Percentiles rank a stretch among this genome's conserved stretches.
These are phyloP conservation scores for Galaxea fascicularis DNA, from an alignment of 92 coral and sea anemone genomes.

Conservation along the genomic window DNA sequence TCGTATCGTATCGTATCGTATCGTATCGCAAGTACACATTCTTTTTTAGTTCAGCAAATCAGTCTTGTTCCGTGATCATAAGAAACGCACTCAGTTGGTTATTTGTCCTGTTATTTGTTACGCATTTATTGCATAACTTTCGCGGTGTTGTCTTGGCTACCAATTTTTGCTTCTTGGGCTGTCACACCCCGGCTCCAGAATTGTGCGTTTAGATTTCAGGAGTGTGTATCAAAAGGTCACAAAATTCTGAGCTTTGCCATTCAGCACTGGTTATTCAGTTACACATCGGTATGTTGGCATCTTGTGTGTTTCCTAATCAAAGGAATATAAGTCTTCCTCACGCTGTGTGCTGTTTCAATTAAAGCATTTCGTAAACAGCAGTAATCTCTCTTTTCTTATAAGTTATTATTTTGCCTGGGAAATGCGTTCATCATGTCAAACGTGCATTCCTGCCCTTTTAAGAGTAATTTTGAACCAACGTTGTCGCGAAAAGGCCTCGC, in stretches of 20 bases:
- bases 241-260: too few relatives aligned
- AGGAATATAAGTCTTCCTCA: not conserved
- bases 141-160: slow-evolving; percentile 26
- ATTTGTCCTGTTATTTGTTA: too few relatives aligned
- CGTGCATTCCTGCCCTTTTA: too few relatives aligned
- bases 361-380: slow-evolving; percentile 16
- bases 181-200: not conserved
- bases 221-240: not conserved
- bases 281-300: too few relatives aligned
- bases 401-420: not conserved
- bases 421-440: not conserved
- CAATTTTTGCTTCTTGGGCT: not conserved
- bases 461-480: not conserved
- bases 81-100: not conserved
- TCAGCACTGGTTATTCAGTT: too few relatives aligned
- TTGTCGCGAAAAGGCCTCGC: not conserved
- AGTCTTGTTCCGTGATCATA: not conserved
- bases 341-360: not conserved
- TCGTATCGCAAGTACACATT: not conserved
- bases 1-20: too few relatives aligned
- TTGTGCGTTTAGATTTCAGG: not conserved
- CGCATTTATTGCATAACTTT: not conserved
- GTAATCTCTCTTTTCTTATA: slow-evolving; percentile 29
- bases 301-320: not conserved
- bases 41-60: not conserved